Conservation (phyloP, 2,113 vertebrate species). For the Toxotes jaculatrix region DNA sequence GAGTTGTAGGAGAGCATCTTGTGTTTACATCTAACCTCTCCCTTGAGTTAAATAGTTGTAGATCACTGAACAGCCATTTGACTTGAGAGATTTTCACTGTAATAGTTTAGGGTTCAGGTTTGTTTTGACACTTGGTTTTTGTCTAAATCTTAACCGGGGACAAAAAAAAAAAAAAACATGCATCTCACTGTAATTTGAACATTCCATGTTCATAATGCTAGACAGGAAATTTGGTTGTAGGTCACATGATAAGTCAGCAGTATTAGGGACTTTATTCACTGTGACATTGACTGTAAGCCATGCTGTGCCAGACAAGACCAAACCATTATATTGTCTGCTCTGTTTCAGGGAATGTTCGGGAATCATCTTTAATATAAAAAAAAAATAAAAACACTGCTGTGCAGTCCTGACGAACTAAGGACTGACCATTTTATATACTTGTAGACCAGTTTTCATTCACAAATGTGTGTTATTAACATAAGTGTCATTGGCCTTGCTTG, state of each 20-base stretch:
- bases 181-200: constrained; percentile 57
- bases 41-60: constrained; percentile 5
- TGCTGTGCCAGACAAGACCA: constrained; percentile 50
- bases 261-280: constrained; percentile 9
- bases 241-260: constrained; percentile 8
- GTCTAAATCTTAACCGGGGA: neutral
- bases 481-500: constrained; percentile 4
- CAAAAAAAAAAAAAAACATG: neutral
- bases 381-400: constrained; percentile 37
- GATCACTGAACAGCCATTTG: constrained; percentile 17
- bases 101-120: constrained; percentile 18
- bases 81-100: constrained; percentile 45
- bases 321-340: constrained; percentile 31
- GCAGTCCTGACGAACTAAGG: neutral
- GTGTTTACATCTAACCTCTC: constrained; percentile 51
- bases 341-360: constrained; percentile 18
- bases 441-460: constrained; percentile 21
- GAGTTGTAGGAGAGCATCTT: constrained; percentile 3
- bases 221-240: neutral
- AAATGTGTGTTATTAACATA: neutral
- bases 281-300: constrained; percentile 10
- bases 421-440: neutral
- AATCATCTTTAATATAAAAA: constrained; percentile 11
- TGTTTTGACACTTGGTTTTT: constrained; percentile 10
- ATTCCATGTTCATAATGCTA: constrained; percentile 64